These are phyloP conservation scores for Auanema freiburgensis DNA, from an alignment of 2,888 invertebrate genomes.

Conservation along the genomic window DNA sequence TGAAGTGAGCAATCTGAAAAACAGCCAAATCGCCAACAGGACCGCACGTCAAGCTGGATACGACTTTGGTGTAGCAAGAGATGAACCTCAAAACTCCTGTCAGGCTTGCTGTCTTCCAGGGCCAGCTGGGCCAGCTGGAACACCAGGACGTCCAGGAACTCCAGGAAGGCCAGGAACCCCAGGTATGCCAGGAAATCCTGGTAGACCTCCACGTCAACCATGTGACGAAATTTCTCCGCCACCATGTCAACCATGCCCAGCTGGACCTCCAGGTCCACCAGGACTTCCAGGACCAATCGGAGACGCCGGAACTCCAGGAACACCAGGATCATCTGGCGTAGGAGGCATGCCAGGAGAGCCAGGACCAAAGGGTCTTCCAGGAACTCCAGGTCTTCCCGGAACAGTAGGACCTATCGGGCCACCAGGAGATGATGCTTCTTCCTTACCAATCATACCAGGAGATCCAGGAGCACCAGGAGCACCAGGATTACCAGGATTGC, in stretches of 20 bases:
- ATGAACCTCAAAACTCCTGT: conserved; percentile 33
- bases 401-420: conserved; percentile 46
- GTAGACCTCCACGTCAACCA: conserved; percentile 47
- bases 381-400: conserved; percentile 50
- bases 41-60: conserved; percentile 39
- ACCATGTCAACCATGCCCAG: conserved; percentile 49
- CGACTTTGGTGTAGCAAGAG: conserved; percentile 13
- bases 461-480: conserved; percentile 71
- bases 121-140: conserved; percentile 40
- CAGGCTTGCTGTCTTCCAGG: conserved; percentile 54
- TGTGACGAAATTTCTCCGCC: conserved; percentile 50
- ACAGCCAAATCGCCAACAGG: conserved; percentile 36
- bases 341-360: conserved; percentile 33
- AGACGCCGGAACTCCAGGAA: conserved; percentile 40
- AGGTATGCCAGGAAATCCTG: conserved; percentile 50
- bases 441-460: conserved; percentile 36
- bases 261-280: conserved; percentile 42
- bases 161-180: conserved; percentile 51
- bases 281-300: conserved; percentile 45
- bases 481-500: conserved; percentile 35
- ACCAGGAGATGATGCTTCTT: conserved; percentile 42
- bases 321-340: conserved; percentile 46
- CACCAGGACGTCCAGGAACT: conserved; percentile 38
- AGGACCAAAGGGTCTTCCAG: conserved; percentile 45
- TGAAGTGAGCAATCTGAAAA: conserved; percentile 43